phyloP scores from a whole-genome alignment of 2,888 invertebrate species.

The Alviniconcha strummeri region DNA sequence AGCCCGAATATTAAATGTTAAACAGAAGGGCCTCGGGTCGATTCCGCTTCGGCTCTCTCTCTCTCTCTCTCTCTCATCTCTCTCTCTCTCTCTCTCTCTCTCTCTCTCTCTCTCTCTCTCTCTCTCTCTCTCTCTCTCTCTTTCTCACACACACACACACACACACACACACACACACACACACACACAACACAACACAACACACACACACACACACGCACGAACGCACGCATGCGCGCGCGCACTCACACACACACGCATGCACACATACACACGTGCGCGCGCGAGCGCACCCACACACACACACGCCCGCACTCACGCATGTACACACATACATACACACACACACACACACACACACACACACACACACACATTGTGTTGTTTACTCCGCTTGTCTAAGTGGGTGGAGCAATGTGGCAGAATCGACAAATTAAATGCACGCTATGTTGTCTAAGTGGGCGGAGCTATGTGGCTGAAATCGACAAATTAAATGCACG shows the following conservation, averaged over 20 bases:
- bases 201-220: background rate
- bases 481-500: too few relatives aligned
- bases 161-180: slow-evolving; percentile 16
- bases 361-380: background rate
- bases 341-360: background rate
- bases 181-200: slow-evolving; percentile 8
- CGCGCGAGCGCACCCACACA: slow-evolving; percentile 4
- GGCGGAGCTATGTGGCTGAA: too few relatives aligned
- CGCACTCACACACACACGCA: slow-evolving; percentile 19
- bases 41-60: background rate
- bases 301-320: background rate
- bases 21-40: too few relatives aligned
- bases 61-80: background rate
- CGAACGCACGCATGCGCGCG: background rate
- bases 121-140: background rate
- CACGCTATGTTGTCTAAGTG: background rate
- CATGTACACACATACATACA: background rate
- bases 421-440: background rate
- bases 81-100: background rate
- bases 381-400: background rate
- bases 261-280: background rate
- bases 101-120: background rate
- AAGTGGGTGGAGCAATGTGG: too few relatives aligned
- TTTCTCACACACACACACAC: background rate
- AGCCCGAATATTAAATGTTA: too few relatives aligned